Evolutionary conservation across 2,888 invertebrate species (phyloP), one percentile per base, ranked within the genome.

Genomic region (Litoditis marina): DNA sequence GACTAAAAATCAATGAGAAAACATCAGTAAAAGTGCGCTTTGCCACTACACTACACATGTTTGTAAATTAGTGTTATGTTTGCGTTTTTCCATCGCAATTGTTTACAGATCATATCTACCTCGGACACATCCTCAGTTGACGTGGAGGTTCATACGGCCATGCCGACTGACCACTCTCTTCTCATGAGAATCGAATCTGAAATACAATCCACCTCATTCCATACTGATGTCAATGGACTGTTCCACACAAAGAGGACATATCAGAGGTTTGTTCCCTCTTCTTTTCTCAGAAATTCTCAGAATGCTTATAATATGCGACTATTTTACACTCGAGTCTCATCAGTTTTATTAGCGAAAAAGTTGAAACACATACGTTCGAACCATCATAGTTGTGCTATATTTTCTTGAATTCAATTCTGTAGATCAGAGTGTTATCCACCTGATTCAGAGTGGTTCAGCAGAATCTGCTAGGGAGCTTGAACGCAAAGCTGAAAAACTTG

Each of bases 221-320:
- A 60, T 44, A 75, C 74, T 0, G 75, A 75, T 60, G 62, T 65
- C 16, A 75, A 75, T 42, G 75, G 71, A 30, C 54, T 75, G 42
- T 73, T 62, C 54, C 63, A 68, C 55, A 58, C 65, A 47, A 57
- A 65, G 51, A 60, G 74, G 34, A 53, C 44, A 19, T 63, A 59
- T 44, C 11, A 28, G 25, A 53, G 53, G 63, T 63, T 36, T 3
- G 34, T n/a, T 28, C 4, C 28, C 36, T 19, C 31, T 47, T 19
- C 8, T 22, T 47, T 19, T 11, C 47, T 47, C 19, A 22, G 25
- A 47, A 47, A 47, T 11, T n/a, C n/a, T n/a, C n/a, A n/a, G n/a
- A n/a, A n/a, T n/a, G n/a, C n/a, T n/a, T n/a, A n/a, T n/a, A n/a
- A n/a, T n/a, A n/a, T n/a, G n/a, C n/a, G n/a, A n/a, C n/a, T n/a